Base-by-base conservation (phyloP, 2,888 invertebrate species). In the Venusia cambrica region DNA sequence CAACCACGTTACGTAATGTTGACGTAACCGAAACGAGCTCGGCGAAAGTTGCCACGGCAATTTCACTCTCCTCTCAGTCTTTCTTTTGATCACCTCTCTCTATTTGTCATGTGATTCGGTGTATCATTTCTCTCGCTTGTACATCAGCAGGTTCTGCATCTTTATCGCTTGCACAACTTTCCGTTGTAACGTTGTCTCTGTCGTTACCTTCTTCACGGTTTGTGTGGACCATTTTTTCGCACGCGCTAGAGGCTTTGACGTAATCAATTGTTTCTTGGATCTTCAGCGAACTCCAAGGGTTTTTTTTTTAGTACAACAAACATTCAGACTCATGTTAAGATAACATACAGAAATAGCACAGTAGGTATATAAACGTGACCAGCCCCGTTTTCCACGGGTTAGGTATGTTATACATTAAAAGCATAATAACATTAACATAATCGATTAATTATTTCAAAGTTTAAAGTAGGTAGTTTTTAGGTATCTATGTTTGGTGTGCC, bases 21-120 rank as follows among this genome's bases (percentile, higher is more conserved):
- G 85, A 84, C 79, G 84, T 81, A 87, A 87, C 68, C 61, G 65
- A 77, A 84, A 75, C 73, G 73, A 71, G 79, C 77, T 73, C 84
- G 78, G 85, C 72, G 87, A 87, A 87, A 87, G 87, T 81, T 75
- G 62, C 70, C 62, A 63, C 73, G 67, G 63, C 67, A 83, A 84
- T 87, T 87, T 85, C 85, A 77, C 84, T 81, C 72, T 67, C 72
- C 59, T 67, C 65, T 62, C 62, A 54, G 62, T 81, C 78, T 79
- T 76, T 80, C 79, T 73, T 69, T 77, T 48, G 44, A 46, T 47
- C 32, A 18, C 34, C 61, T 50, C 38, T 80, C 78, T 55, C 67
- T 62, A 48, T 83, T 65, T 51, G 43, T 67, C 14, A 11, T 29
- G 9, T 10, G 33, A 43, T 57, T 20, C 34, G n/a, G 26, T 45